Conservation (phyloP, 2,797 vertebrate species). For the Enteromius paludinosus region DNA sequence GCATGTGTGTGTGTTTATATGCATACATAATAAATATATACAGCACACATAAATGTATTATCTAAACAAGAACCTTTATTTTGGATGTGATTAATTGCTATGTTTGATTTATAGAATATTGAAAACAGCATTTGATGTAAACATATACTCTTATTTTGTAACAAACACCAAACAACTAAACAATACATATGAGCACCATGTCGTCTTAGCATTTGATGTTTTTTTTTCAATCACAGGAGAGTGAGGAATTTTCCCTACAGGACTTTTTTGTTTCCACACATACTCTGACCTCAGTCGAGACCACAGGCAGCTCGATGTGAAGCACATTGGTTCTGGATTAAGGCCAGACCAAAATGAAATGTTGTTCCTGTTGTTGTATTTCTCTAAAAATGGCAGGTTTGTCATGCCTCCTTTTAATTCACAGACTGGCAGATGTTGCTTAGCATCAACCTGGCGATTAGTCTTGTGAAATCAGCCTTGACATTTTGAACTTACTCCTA, state of each 20-base stretch:
- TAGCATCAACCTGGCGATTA: constrained; percentile 5
- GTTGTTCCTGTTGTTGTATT: constrained; percentile 16
- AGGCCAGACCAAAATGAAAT: constrained; percentile 29
- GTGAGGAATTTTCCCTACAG: constrained; percentile 38
- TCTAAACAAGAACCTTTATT: too few species aligned
- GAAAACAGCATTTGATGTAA: not conserved
- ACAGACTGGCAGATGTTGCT: constrained; percentile 11
- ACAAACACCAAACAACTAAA: not conserved
- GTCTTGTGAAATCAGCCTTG: constrained; percentile 5
- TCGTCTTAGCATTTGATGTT: constrained; percentile 4
- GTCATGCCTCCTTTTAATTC: constrained; percentile 5
- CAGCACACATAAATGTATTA: too few species aligned
- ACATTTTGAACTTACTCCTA: constrained; percentile 23
- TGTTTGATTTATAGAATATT: not conserved
- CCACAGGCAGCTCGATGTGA: constrained; percentile 40
- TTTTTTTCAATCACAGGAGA: not conserved
- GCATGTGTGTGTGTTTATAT: too few species aligned
- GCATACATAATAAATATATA: too few species aligned
- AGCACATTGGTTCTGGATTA: constrained; percentile 24
- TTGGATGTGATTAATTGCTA: too few species aligned
- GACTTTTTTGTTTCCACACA: constrained; percentile 26
- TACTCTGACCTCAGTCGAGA: constrained; percentile 20
- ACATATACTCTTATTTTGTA: not conserved
- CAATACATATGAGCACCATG: not conserved
- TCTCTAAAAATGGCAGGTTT: constrained; percentile 18